Percentiles rank a stretch among this genome's conserved stretches.
These are phyloP conservation scores for Acleris literana DNA, from an alignment of 2,888 invertebrate genomes.

Conservation along the genomic window DNA sequence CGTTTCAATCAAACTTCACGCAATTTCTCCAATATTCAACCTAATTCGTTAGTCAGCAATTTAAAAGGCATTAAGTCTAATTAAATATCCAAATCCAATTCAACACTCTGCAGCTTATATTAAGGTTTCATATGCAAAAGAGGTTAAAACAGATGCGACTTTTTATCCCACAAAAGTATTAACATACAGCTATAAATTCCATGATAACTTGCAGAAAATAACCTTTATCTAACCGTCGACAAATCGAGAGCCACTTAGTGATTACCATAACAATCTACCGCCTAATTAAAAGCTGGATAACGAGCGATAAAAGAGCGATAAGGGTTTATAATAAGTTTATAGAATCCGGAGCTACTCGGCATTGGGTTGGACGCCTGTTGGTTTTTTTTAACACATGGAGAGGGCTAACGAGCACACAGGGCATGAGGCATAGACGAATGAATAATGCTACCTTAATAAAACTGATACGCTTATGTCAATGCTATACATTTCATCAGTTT, in stretches of 20 bases:
- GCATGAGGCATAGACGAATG: no score
- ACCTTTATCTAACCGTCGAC: constrained; percentile 68
- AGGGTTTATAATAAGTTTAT: constrained; percentile 4
- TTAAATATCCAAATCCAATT: no score
- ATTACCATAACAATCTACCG: constrained; percentile 77
- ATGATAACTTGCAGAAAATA: constrained; percentile 7
- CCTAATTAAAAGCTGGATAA: constrained; percentile 8
- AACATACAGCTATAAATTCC: constrained; percentile 3
- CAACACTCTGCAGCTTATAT: no score
- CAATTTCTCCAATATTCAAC: no score
- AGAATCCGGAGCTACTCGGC: neutral
- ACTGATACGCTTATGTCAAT: no score
- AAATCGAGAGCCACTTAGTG: constrained; percentile 71
- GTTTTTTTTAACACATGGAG: neutral
- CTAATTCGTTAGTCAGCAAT: no score
- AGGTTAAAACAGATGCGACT: neutral
- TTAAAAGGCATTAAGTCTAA: no score
- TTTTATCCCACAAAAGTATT: neutral
- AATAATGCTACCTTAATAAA: no score
- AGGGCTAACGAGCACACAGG: no score
- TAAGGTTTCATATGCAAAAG: no score
- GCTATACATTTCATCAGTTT: no score
- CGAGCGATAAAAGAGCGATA: constrained; percentile 2
- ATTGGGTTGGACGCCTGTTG: neutral
- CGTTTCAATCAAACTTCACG: no score